phyloP scores from a whole-genome alignment of 2,888 invertebrate species.

The Sclerodermus sp. region DNA sequence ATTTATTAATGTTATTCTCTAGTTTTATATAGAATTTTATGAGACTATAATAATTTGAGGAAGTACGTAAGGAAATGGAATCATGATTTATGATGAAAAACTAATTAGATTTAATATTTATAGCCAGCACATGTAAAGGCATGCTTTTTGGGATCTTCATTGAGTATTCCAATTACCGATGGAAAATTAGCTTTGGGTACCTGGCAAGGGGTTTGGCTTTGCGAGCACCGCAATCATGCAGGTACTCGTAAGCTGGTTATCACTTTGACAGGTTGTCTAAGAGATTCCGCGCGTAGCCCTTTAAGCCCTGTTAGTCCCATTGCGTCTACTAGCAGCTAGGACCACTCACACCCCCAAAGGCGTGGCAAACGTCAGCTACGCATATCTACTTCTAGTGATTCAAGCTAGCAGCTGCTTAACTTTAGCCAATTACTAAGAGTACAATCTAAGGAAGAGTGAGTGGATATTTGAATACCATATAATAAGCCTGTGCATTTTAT shows the following conservation, averaged over 20 bases:
- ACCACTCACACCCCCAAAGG: conserved; percentile 65
- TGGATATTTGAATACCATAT: conserved; percentile 20
- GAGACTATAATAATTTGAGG: conserved; percentile 3
- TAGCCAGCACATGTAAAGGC: conserved; percentile 98
- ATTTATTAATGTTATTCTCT: conserved; percentile 36
- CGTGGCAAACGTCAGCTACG: conserved; percentile 54
- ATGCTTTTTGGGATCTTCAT: conserved; percentile 91
- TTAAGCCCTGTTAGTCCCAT: conserved; percentile 82
- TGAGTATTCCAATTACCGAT: conserved; percentile 95
- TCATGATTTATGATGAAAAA: conserved; percentile 12
- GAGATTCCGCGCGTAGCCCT: conserved; percentile 84
- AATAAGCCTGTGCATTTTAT: background rate
- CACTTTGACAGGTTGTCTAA: conserved; percentile 87
- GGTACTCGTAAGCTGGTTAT: conserved; percentile 88
- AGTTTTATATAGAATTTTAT: conserved; percentile 7
- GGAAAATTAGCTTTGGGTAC: conserved; percentile 93
- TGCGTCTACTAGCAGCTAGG: conserved; percentile 93
- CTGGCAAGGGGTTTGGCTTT: conserved; percentile 98
- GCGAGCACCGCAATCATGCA: conserved; percentile 96
- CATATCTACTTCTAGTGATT: conserved; percentile 54
- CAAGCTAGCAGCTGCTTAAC: conserved; percentile 55
- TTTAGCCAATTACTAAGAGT: conserved; percentile 48
- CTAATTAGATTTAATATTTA: conserved; percentile 33
- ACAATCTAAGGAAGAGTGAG: conserved; percentile 39
- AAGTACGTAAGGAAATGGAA: conserved; percentile 11